Conservation (phyloP, 2,797 vertebrate species). For the Macroramphosus scolopax region DNA sequence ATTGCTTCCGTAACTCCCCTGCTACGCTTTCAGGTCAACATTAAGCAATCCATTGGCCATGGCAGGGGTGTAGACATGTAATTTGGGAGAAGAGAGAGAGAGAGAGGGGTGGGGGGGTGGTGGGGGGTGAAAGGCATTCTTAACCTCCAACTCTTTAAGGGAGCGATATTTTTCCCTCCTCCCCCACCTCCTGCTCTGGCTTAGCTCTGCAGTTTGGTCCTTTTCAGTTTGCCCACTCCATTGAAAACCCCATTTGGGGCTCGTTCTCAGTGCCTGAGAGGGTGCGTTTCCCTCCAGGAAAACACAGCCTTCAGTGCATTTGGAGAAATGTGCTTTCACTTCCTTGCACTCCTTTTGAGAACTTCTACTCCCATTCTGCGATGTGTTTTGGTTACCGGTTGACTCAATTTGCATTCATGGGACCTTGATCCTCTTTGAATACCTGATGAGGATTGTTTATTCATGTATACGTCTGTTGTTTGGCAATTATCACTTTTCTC, state of each 20-base stretch:
- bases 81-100: slow-evolving; percentile 75
- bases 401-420: neutral
- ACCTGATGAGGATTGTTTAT: neutral
- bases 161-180: slow-evolving; percentile 76
- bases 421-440: neutral
- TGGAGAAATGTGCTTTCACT: slow-evolving; percentile 30
- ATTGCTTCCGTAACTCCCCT: slow-evolving; percentile 62
- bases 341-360: slow-evolving; percentile 20
- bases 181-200: slow-evolving; percentile 70
- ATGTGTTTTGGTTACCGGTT: neutral
- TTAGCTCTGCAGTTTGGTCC: slow-evolving; percentile 75
- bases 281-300: slow-evolving; percentile 45
- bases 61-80: slow-evolving; percentile 76
- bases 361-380: slow-evolving; percentile 2
- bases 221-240: slow-evolving; percentile 83
- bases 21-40: slow-evolving; percentile 65
- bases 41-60: slow-evolving; percentile 69
- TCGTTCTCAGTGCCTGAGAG: slow-evolving; percentile 62
- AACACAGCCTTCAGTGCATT: slow-evolving; percentile 51
- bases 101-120: too few relatives aligned
- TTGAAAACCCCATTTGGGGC: slow-evolving; percentile 75
- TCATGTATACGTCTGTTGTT: neutral
- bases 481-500: too few relatives aligned
- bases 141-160: slow-evolving; percentile 78
- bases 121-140: slow-evolving; percentile 73